phyloP scores from a whole-genome alignment of 2,113 vertebrate species.

The Nothobranchius furzeri region DNA sequence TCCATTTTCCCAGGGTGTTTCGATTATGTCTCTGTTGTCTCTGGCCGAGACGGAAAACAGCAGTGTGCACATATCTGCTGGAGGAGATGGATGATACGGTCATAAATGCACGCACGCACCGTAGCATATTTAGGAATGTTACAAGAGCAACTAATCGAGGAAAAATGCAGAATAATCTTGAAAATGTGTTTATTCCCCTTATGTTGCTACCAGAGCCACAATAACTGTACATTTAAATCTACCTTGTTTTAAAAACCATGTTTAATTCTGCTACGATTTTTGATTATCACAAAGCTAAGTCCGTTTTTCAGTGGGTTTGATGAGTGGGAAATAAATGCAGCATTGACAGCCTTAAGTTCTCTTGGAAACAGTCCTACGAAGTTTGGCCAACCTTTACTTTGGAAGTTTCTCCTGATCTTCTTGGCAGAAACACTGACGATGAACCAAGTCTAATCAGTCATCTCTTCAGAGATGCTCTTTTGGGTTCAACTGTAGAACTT shows the following conservation, averaged over 20 bases:
- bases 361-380: neutral
- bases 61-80: conserved; percentile 13
- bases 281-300: neutral
- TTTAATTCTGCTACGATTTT: neutral
- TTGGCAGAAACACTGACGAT: neutral
- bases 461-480: neutral
- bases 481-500: neutral
- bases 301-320: neutral
- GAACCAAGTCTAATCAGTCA: neutral
- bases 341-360: neutral
- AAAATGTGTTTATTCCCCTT: neutral
- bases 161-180: neutral
- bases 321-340: neutral
- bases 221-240: too few species aligned
- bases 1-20: conserved; percentile 29
- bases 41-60: conserved; percentile 31
- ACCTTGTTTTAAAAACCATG: neutral
- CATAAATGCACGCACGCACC: conserved; percentile 11
- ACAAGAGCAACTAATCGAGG: neutral
- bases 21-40: conserved; percentile 37
- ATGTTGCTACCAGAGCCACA: too few species aligned
- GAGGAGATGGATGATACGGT: neutral
- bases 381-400: neutral
- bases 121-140: neutral
- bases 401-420: neutral